These are phyloP conservation scores for Cyclophora punctaria DNA, from an alignment of 2,888 invertebrate species.

Conservation along the genomic window DNA sequence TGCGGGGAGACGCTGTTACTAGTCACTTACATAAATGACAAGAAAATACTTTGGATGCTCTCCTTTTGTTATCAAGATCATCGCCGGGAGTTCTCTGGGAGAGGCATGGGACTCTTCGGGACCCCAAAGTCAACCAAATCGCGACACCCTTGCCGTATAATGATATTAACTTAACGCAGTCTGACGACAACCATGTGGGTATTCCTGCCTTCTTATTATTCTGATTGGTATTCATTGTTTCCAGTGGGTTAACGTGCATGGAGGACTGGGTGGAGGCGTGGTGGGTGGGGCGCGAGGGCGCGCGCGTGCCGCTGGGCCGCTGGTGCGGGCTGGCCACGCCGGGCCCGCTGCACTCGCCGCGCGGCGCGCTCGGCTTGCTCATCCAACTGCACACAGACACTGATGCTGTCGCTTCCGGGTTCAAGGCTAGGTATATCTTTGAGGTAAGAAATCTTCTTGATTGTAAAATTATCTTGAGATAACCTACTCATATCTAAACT, in stretches of 20 bases:
- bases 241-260: conserved; percentile 84
- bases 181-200: too few species aligned
- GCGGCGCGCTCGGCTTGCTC: conserved; percentile 90
- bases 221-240: conserved; percentile 1
- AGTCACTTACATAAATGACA: too few species aligned
- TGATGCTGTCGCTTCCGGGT: conserved; percentile 93
- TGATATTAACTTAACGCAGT: too few species aligned
- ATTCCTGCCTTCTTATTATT: too few species aligned
- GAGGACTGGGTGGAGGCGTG: conserved; percentile 97
- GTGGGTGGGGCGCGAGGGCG: conserved; percentile 88
- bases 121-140: too few species aligned
- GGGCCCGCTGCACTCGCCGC: conserved; percentile 94
- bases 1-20: too few species aligned
- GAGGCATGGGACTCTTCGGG: too few species aligned
- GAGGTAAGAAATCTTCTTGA: conserved; percentile 61
- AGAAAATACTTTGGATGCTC: too few species aligned
- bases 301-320: conserved; percentile 89
- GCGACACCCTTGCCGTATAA: too few species aligned
- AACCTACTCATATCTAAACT: not conserved
- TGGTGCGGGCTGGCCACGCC: conserved; percentile 95
- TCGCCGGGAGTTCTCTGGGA: not conserved
- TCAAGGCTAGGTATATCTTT: conserved; percentile 96
- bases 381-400: conserved; percentile 92
- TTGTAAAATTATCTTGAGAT: too few species aligned
- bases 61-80: not conserved